A percentile compares a stretch with the other conserved stretches of the same genome.
Evolutionary conservation across 2,797 vertebrate species (phyloP).

Genomic region (Poliocrania exsul): DNA sequence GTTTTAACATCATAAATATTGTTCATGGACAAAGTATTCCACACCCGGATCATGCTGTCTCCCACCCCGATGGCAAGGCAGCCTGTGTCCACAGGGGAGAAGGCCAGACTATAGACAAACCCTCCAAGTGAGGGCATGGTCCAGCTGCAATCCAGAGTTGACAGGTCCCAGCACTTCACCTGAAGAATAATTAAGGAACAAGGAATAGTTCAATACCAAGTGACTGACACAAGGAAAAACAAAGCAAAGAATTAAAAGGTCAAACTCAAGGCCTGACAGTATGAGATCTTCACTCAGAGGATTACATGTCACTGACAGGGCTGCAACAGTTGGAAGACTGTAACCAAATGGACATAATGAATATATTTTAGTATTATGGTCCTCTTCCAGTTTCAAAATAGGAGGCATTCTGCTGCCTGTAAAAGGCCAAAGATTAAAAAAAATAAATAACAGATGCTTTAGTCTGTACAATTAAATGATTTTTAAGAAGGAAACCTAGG

Average conservation of each 20-base stretch:
- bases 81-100: slow-evolving; percentile 89
- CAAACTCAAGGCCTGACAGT: background rate
- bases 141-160: slow-evolving; percentile 89
- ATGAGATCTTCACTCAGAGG: background rate
- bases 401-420: background rate
- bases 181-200: slow-evolving; percentile 52
- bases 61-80: slow-evolving; percentile 92
- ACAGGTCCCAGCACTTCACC: slow-evolving; percentile 96
- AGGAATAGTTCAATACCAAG: background rate
- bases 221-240: background rate
- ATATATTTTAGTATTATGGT: background rate
- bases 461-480: background rate
- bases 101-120: slow-evolving; percentile 88
- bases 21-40: slow-evolving; percentile 89
- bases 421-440: background rate
- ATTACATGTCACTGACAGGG: background rate
- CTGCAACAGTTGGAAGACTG: background rate
- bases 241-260: background rate
- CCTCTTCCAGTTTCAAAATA: background rate
- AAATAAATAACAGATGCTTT: background rate
- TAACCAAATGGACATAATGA: background rate
- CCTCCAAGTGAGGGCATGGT: slow-evolving; percentile 92
- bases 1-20: slow-evolving; percentile 88
- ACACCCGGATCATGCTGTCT: slow-evolving; percentile 93
- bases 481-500: background rate